Conservation (phyloP, 2,888 invertebrate genomes). For the Mythimna lalbum region DNA sequence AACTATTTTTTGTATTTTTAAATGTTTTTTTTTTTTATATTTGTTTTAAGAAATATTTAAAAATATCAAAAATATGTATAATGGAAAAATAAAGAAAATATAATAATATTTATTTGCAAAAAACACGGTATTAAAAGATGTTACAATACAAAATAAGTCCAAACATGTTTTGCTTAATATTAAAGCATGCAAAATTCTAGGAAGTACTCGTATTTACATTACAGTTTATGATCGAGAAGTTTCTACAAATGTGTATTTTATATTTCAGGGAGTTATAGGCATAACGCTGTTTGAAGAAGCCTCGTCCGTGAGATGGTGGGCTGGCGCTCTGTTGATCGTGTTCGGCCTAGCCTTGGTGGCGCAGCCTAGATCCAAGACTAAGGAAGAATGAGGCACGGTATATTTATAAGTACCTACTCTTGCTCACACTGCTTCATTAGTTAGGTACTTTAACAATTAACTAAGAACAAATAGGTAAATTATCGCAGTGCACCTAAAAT, state of each 20-base stretch:
- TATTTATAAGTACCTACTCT: background rate
- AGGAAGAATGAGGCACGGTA: conserved; percentile 61
- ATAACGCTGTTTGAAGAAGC: conserved; percentile 93
- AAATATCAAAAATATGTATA: too few species aligned
- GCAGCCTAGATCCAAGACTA: conserved; percentile 71
- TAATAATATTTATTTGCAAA: too few species aligned
- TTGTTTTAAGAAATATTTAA: too few species aligned
- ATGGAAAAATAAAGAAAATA: too few species aligned
- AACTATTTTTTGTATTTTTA: too few species aligned
- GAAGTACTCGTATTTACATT: too few species aligned
- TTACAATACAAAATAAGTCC: too few species aligned
- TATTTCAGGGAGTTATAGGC: conserved; percentile 93
- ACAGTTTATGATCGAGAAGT: too few species aligned
- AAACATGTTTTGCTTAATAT: too few species aligned
- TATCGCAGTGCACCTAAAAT: background rate
- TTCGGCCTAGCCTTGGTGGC: conserved; percentile 93
- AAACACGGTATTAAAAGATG: too few species aligned
- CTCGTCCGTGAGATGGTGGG: conserved; percentile 93
- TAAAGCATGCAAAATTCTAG: too few species aligned
- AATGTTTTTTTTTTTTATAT: too few species aligned
- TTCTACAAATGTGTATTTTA: conserved; percentile 11
- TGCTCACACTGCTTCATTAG: background rate
- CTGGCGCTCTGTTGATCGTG: conserved; percentile 93
- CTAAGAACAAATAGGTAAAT: background rate
- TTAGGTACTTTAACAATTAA: background rate